Percentiles rank a stretch among this genome's conserved stretches.
Conservation (phyloP, 2,797 vertebrate species). For the Craterocephalus amniculus region DNA sequence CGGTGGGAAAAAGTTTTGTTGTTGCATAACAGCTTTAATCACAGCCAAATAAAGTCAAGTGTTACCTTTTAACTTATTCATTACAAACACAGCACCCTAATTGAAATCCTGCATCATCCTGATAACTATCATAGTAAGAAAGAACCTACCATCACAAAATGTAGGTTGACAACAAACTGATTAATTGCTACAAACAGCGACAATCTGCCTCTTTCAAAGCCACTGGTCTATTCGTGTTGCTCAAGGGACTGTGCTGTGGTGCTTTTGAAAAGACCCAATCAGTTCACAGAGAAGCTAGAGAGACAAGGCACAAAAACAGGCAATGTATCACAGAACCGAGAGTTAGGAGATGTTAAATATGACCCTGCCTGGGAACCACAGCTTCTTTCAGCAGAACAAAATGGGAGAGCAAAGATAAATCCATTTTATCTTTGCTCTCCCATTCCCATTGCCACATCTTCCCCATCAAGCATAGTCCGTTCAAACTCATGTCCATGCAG, state of each 20-base stretch:
- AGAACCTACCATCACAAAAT: neutral
- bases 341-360: slow-evolving; percentile 58
- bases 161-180: slow-evolving; percentile 11
- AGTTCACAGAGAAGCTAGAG: slow-evolving; percentile 46
- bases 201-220: slow-evolving; percentile 39
- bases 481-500: slow-evolving; percentile 57
- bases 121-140: slow-evolving; percentile 11
- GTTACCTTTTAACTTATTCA: slow-evolving; percentile 14
- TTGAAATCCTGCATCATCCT: neutral
- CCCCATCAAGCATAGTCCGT: slow-evolving; percentile 46
- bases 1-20: neutral
- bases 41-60: slow-evolving; percentile 1
- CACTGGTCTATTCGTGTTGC: slow-evolving; percentile 46
- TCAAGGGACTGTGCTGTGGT: slow-evolving; percentile 43
- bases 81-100: slow-evolving; percentile 10
- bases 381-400: slow-evolving; percentile 66
- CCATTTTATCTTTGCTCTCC: slow-evolving; percentile 65
- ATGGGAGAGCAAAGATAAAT: slow-evolving; percentile 44
- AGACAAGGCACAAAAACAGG: slow-evolving; percentile 58
- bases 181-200: slow-evolving; percentile 39
- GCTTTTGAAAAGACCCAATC: slow-evolving; percentile 60
- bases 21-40: slow-evolving; percentile 5
- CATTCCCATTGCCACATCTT: slow-evolving; percentile 61
- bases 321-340: slow-evolving; percentile 62
- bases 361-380: slow-evolving; percentile 56